A percentile compares a stretch with the other conserved stretches of the same genome.
These are phyloP conservation scores for Macrophya annulata DNA, from an alignment of 2,888 invertebrate species.

Conservation along the genomic window DNA sequence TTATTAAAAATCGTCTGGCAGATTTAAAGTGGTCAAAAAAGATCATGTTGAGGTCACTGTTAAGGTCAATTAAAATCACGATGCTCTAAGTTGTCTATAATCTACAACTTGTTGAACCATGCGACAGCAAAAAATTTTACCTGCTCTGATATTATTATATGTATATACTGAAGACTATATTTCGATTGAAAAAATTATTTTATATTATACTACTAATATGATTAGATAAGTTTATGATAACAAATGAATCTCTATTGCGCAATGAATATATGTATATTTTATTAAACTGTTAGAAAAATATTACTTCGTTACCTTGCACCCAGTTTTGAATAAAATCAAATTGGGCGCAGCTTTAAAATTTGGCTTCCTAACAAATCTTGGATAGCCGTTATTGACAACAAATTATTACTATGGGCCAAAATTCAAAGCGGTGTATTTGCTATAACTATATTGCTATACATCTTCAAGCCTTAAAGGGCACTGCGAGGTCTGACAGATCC, in stretches of 20 bases:
- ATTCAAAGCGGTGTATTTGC: not conserved
- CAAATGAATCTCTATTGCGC: not conserved
- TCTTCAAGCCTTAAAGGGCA: too few species aligned
- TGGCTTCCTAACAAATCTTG: not conserved
- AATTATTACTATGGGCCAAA: not conserved
- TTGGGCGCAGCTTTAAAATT: not conserved
- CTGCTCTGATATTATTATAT: not conserved
- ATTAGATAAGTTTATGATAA: not conserved
- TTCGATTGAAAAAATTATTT: not conserved
- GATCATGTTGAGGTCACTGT: not conserved
- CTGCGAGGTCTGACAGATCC: too few species aligned
- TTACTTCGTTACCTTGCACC: not conserved
- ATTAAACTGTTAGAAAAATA: not conserved
- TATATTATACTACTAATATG: not conserved
- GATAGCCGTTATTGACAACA: not conserved
- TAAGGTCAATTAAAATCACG: constrained; percentile 1
- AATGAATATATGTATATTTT: not conserved
- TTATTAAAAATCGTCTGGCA: not conserved
- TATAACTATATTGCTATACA: not conserved
- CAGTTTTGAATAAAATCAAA: not conserved
- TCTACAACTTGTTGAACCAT: not conserved
- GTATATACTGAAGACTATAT: not conserved
- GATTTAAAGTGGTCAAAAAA: not conserved
- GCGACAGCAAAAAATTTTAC: not conserved
- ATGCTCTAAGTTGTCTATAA: not conserved